Percentiles rank a stretch among this genome's conserved stretches.
phyloP scores from a whole-genome alignment of 2,888 invertebrate genomes.

The Drosophila macrospina region DNA sequence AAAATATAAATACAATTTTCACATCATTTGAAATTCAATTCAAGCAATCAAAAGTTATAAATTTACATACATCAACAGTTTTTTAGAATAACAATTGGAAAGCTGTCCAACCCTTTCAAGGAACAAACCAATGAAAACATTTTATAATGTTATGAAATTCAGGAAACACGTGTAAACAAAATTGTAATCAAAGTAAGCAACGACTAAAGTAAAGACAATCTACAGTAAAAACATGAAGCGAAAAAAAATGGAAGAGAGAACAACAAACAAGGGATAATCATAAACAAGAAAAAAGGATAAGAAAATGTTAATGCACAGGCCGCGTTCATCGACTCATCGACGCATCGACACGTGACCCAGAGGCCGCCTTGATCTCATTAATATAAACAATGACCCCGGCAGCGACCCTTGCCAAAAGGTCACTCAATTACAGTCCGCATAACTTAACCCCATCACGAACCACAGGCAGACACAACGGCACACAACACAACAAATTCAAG shows the following conservation, averaged over 20 bases:
- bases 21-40: too few species aligned
- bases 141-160: conserved; percentile 16
- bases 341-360: conserved; percentile 32
- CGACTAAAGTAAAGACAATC: neutral
- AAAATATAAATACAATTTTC: too few species aligned
- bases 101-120: conserved; percentile 2
- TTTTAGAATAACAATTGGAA: neutral
- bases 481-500: conserved; percentile 6
- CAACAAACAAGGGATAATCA: neutral
- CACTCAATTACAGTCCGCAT: conserved; percentile 58
- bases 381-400: conserved; percentile 46
- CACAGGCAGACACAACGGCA: conserved; percentile 14
- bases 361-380: conserved; percentile 42
- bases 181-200: conserved; percentile 30
- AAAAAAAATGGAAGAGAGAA: conserved; percentile 4
- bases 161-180: conserved; percentile 19
- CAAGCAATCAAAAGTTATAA: too few species aligned
- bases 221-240: conserved; percentile 1
- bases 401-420: conserved; percentile 51
- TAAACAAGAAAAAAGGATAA: conserved; percentile 10
- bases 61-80: too few species aligned
- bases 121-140: conserved; percentile 5
- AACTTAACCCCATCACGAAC: conserved; percentile 51
- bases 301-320: conserved; percentile 21
- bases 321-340: conserved; percentile 3